phyloP scores from a whole-genome alignment of 2,888 invertebrate genomes.

The Perizoma flavofasciatum region DNA sequence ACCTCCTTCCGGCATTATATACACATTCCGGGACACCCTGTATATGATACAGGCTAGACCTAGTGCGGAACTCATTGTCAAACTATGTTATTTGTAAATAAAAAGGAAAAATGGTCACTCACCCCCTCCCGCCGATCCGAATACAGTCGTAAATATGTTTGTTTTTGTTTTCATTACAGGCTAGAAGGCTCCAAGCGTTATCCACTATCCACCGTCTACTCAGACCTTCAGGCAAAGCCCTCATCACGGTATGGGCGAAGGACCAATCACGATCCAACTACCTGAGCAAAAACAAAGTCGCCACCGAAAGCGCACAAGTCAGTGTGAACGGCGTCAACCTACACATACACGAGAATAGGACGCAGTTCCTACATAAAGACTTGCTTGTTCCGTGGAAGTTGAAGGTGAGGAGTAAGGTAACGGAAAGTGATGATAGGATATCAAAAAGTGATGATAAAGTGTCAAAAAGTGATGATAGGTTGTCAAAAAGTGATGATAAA shows the following conservation, averaged over 20 bases:
- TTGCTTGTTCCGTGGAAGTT: conserved; percentile 98
- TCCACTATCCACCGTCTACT: conserved; percentile 90
- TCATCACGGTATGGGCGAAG: conserved; percentile 98
- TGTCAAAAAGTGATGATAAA: conserved; percentile 3
- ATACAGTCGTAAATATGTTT: too few species aligned
- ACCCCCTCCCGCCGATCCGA: too few species aligned
- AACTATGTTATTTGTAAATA: too few species aligned
- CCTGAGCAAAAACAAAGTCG: conserved; percentile 54
- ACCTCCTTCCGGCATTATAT: too few species aligned
- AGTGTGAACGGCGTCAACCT: conserved; percentile 68
- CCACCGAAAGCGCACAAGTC: conserved; percentile 42
- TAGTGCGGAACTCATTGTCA: too few species aligned
- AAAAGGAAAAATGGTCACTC: too few species aligned
- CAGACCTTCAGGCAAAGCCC: conserved; percentile 87
- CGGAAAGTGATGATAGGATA: background rate
- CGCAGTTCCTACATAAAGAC: conserved; percentile 95
- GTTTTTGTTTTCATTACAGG: conserved; percentile 64
- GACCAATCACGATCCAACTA: conserved; percentile 89
- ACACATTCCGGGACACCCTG: too few species aligned
- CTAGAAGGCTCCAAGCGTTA: conserved; percentile 89
- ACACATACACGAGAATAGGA: conserved; percentile 95
- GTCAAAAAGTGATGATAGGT: background rate
- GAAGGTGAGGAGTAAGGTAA: conserved; percentile 52
- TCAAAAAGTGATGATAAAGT: conserved; percentile 2
- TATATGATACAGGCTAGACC: too few species aligned